These are phyloP conservation scores for Muscidifurax raptorellus DNA, from an alignment of 1,140 invertebrate species.

Conservation along the genomic window DNA sequence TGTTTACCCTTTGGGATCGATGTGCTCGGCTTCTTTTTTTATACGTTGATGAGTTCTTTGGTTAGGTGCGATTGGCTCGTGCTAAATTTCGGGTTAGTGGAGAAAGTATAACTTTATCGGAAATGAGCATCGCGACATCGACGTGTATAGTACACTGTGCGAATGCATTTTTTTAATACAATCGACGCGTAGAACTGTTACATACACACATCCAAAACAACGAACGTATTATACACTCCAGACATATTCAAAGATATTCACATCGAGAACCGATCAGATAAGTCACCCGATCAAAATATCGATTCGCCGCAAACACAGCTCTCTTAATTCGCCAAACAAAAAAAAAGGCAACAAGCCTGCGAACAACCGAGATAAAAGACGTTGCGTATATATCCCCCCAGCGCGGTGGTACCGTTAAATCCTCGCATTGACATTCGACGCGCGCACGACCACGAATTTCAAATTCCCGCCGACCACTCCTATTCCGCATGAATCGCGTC, in stretches of 20 bases:
- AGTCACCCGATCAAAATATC: no score
- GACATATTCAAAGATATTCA: neutral
- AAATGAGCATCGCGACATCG: no score
- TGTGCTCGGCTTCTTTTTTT: neutral
- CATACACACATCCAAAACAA: no score
- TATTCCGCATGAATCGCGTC: conserved; percentile 17
- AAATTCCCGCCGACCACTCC: conserved; percentile 35
- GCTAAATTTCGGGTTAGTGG: no score
- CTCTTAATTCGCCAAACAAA: no score
- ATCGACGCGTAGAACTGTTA: no score
- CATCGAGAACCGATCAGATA: neutral
- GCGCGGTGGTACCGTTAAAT: conserved; percentile 35
- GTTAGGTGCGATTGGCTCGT: no score
- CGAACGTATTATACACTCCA: neutral
- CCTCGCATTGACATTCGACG: conserved; percentile 39
- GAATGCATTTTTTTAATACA: no score
- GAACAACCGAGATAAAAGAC: conserved; percentile 18
- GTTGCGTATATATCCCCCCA: neutral
- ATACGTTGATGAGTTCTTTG: no score
- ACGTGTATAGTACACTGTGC: no score
- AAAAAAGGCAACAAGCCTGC: neutral
- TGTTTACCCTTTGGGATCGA: neutral
- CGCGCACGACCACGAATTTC: conserved; percentile 11
- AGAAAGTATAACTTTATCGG: no score
- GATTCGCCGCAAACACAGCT: neutral